Percentiles rank a stretch among this genome's conserved stretches.
phyloP scores from a whole-genome alignment of 1,140 invertebrate genomes.

The Camponotus floridanus region DNA sequence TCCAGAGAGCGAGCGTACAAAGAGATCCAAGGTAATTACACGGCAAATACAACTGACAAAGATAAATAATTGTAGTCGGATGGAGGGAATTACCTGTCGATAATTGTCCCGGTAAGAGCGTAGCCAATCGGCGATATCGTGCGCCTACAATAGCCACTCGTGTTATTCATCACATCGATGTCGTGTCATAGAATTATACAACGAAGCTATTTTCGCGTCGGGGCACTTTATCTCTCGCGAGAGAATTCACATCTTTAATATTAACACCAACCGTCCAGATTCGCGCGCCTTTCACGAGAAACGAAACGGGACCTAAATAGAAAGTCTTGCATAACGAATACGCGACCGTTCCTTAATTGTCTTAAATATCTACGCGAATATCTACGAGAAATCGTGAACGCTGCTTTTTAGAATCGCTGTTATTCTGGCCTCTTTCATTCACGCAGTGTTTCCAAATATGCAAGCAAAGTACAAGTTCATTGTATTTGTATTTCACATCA shows the following conservation, averaged over 20 bases:
- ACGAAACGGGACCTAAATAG: constrained; percentile 43
- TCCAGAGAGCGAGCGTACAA: background rate
- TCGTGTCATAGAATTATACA: constrained; percentile 34
- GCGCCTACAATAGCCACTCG: background rate
- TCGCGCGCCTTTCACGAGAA: constrained; percentile 44
- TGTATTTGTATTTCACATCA: background rate
- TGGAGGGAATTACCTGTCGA: constrained; percentile 50
- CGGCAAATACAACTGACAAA: constrained; percentile 56
- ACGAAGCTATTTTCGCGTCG: constrained; percentile 7
- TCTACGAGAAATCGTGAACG: background rate
- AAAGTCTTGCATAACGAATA: constrained; percentile 60
- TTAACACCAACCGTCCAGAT: constrained; percentile 2
- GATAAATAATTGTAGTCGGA: constrained; percentile 50
- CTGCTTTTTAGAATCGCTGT: constrained; percentile 25
- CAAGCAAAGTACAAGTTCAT: background rate
- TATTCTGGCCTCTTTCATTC: constrained; percentile 25
- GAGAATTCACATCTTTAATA: constrained; percentile 7
- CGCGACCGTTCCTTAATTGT: constrained; percentile 32
- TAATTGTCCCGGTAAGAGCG: constrained; percentile 34
- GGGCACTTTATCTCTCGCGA: background rate
- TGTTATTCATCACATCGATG: constrained; percentile 13
- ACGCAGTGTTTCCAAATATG: constrained; percentile 7
- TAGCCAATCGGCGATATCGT: background rate
- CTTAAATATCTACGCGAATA: background rate
- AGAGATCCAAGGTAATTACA: background rate